These are phyloP conservation scores for Ophthalmotilapia sp. DNA, from an alignment of 2,113 vertebrate genomes.

Conservation along the genomic window DNA sequence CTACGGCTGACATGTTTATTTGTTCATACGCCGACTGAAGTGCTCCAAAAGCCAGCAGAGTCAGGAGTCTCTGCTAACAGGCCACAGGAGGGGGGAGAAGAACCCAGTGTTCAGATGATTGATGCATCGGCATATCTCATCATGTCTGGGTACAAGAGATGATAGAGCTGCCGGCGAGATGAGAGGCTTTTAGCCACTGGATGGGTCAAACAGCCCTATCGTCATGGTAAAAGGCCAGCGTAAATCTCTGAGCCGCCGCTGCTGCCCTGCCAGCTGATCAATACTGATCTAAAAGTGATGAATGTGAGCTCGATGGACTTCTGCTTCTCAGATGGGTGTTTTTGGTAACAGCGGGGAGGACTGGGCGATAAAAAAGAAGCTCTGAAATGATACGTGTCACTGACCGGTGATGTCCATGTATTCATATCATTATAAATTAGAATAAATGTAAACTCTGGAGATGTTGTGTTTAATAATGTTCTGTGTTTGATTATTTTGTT, in stretches of 20 bases:
- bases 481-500: neutral
- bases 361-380: neutral
- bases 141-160: slow-evolving; percentile 11
- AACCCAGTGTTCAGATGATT: neutral
- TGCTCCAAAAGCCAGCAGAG: neutral
- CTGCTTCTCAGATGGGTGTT: neutral
- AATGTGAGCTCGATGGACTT: slow-evolving; percentile 38
- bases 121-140: slow-evolving; percentile 37
- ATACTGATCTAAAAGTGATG: slow-evolving; percentile 65
- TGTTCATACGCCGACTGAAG: neutral
- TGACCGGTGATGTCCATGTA: neutral
- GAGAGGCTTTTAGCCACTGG: slow-evolving; percentile 48
- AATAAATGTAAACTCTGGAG: neutral
- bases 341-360: neutral
- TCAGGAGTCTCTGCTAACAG: neutral
- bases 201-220: slow-evolving; percentile 41
- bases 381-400: neutral
- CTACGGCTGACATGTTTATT: slow-evolving; percentile 16
- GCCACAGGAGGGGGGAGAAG: neutral
- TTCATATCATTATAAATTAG: neutral
- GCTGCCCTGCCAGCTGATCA: slow-evolving; percentile 39
- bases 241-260: slow-evolving; percentile 42
- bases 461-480: neutral
- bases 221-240: slow-evolving; percentile 3
- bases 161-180: slow-evolving; percentile 1